Evolutionary conservation across 2,888 invertebrate genomes (phyloP), one percentile per base, ranked within the genome.

Genomic region (Teinopalpus imperialis): DNA sequence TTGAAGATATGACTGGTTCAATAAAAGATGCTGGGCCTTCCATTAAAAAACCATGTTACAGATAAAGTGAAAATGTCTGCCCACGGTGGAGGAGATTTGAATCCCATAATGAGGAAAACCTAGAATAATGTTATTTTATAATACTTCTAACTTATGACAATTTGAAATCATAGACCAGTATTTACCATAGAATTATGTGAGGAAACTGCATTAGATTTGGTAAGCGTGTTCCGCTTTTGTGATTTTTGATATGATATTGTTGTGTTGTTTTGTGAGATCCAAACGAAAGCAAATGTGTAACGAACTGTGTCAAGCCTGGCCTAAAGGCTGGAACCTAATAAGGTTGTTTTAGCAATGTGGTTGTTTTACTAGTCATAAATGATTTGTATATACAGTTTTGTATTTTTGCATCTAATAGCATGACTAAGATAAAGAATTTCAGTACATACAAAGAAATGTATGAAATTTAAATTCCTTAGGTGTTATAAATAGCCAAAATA

Each of bases 331-430:
- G 12, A 34, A 29, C 27, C 61, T 59, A 58, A 62, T 59, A 60
- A 57, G 68, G 67, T 67, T 70, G 63, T 69, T 67, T 68, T 69
- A 72, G 63, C 69, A 73, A 69, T 81, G 74, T 80, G 74, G 76
- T 74, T 75, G 73, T 76, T 76, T 79, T 85, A 81, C 85, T 86
- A 85, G 83, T 83, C 82, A 82, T 85, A 80, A 81, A 83, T 73
- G 67, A 67, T 85, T 85, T 85, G 78, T 87, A 75, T 75, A 79
- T 79, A 81, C 69, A 63, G 74, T 74, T 74, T 76, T 75, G 69
- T 75, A 74, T 77, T 78, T 76, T 78, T 75, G 69, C 72, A 63
- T 74, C 73, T 43, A 41, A 66, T 72, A 57, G 56, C 71, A 58
- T 63, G 16, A 4, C 16, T 57, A 75, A 71, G 71, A 69, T 71